Evolutionary conservation across 2,888 invertebrate species (phyloP).

Genomic region (Lapara coniferarum): DNA sequence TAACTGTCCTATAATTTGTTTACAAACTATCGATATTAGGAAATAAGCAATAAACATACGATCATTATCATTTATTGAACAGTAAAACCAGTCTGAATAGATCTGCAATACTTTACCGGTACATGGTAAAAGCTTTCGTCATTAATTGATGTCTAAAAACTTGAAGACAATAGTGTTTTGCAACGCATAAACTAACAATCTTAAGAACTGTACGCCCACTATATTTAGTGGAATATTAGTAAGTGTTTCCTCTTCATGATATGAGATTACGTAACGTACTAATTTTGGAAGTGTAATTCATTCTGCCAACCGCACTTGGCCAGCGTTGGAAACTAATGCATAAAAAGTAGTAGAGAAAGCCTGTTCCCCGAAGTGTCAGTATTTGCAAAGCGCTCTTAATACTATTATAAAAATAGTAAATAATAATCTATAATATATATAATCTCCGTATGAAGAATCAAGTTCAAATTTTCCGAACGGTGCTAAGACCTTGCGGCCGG

Average conservation of each 20-base stretch:
- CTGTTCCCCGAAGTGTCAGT: no score
- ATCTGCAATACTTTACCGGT: slow-evolving; percentile 13
- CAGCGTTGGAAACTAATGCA: no score
- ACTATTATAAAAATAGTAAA: no score
- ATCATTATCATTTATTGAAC: slow-evolving; percentile 28
- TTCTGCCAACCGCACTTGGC: no score
- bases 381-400: no score
- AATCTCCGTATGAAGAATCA: neutral
- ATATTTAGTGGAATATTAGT: neutral
- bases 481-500: slow-evolving; percentile 3
- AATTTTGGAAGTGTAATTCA: no score
- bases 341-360: no score
- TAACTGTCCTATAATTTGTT: slow-evolving; percentile 32
- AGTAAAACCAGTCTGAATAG: slow-evolving; percentile 2
- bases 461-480: slow-evolving; percentile 14
- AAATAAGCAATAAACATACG: slow-evolving; percentile 22
- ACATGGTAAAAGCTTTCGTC: slow-evolving; percentile 15
- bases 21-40: slow-evolving; percentile 30
- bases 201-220: neutral
- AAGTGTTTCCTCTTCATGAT: neutral
- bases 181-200: neutral
- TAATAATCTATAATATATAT: no score
- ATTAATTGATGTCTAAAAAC: slow-evolving; percentile 4
- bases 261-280: no score
- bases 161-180: slow-evolving; percentile 3